Evolutionary conservation across 2,888 invertebrate genomes (phyloP).

Genomic region (Erynnis tages): DNA sequence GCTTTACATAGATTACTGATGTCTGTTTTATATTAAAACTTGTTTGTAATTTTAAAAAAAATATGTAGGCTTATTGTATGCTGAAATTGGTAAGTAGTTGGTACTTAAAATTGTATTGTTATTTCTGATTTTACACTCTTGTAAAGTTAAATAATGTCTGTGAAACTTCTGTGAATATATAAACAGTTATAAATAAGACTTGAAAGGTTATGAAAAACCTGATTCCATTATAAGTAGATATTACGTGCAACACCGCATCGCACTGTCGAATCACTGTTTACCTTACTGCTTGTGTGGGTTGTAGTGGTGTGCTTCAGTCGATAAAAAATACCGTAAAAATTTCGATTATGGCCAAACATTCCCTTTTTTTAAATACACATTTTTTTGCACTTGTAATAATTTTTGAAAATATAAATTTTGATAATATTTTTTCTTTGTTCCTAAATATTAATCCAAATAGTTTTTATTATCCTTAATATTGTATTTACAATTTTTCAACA

Average conservation of each 20-base stretch:
- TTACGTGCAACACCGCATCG: slow-evolving; percentile 70
- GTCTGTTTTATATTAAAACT: no score
- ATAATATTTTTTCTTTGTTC: slow-evolving; percentile 80
- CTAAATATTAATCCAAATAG: slow-evolving; percentile 82
- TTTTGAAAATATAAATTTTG: slow-evolving; percentile 83
- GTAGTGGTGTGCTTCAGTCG: slow-evolving; percentile 73
- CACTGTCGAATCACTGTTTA: slow-evolving; percentile 72
- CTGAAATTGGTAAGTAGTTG: no score
- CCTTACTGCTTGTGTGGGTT: slow-evolving; percentile 72
- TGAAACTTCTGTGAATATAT: no score
- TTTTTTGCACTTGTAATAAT: slow-evolving; percentile 80
- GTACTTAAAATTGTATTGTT: no score
- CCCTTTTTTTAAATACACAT: slow-evolving; percentile 70
- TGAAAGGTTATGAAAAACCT: slow-evolving; percentile 49
- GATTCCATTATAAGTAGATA: slow-evolving; percentile 63
- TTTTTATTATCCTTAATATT: slow-evolving; percentile 81
- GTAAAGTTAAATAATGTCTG: no score
- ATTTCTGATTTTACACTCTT: no score
- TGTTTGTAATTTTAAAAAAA: no score
- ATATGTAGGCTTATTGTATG: no score
- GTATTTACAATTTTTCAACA: slow-evolving; percentile 82
- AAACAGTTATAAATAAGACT: not conserved
- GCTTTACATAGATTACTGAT: no score
- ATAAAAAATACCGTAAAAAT: slow-evolving; percentile 73
- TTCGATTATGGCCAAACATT: slow-evolving; percentile 79